phyloP scores from a whole-genome alignment of 2,113 vertebrate species.

The Hystrix brachyura region DNA sequence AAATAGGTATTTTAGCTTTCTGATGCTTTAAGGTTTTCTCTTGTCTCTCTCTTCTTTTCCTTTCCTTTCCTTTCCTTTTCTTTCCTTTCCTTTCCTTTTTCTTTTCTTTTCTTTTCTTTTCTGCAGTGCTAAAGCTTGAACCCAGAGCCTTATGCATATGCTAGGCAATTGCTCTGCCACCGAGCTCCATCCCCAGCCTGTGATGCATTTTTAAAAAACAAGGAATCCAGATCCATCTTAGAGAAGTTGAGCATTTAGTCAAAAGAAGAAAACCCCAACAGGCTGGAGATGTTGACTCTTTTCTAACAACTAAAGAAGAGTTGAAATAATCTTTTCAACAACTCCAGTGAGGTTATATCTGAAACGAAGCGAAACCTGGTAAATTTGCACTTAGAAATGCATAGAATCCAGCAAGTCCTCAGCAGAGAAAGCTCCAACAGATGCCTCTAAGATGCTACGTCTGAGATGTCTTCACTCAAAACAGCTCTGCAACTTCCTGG shows the following conservation, averaged over 20 bases:
- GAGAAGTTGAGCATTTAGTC: slow-evolving; percentile 67
- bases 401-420: slow-evolving; percentile 82
- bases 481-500: slow-evolving; percentile 66
- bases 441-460: slow-evolving; percentile 88
- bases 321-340: slow-evolving; percentile 72
- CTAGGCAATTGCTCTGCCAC: background rate
- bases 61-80: background rate
- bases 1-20: slow-evolving; percentile 18
- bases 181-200: too few relatives aligned
- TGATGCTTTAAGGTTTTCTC: background rate
- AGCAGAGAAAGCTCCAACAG: slow-evolving; percentile 83
- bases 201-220: background rate
- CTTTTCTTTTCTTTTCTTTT: background rate
- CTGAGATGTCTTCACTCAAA: slow-evolving; percentile 86
- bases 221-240: slow-evolving; percentile 55
- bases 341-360: slow-evolving; percentile 26
- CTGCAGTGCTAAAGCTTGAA: background rate
- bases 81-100: too few relatives aligned
- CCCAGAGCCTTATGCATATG: background rate
- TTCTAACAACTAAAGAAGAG: slow-evolving; percentile 62
- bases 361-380: slow-evolving; percentile 69
- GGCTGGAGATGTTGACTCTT: slow-evolving; percentile 60
- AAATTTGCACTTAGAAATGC: slow-evolving; percentile 78
- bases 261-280: slow-evolving; percentile 61
- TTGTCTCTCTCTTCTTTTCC: background rate